Evolutionary conservation across 2,113 vertebrate genomes (phyloP), one percentile per base, ranked within the genome.

Genomic region (Pyrgilauda ruficollis): DNA sequence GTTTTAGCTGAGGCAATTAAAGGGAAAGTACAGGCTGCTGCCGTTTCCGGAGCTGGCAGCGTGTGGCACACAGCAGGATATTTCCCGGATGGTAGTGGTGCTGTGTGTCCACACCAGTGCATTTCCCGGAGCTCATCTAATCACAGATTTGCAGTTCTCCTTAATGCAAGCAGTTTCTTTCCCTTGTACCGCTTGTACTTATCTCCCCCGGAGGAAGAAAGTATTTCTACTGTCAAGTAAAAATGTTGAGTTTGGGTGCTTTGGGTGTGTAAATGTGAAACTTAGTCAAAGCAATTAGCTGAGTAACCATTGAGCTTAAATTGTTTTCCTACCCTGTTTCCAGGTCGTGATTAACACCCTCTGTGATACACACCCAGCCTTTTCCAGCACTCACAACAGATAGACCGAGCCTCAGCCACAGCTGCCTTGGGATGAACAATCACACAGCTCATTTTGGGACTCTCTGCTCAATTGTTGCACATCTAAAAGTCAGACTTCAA

Each of bases 241-340:
- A 79, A 76, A 33, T 5, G 19, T n/a, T 46, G 53, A 53, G 39
- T 94, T 79, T 55, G 70, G 39, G 33, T 87, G 41, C 37, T 62
- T 35, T 63, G 82, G 78, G 89, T 55, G 89, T 91, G 87, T 76
- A 92, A 93, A 89, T 39, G 61, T 56, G 61, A 82, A 62, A 82
- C 58, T 91, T 87, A 88, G 26, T 86, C 73, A 62, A 93, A 85
- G 87, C 90, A 91, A 95, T 94, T 96, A 96, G 78, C 89, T 96
- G 94, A 96, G 77, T 94, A 91, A 96, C 87, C 46, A 81, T 56
- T 75, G 68, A 72, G 27, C n/a, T 69, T 35, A 35, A 62, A 84
- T 56, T 95, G 74, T 91, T 96, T 94, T 91, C 84, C 46, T 80
- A 26, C 21, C 11, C 26, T 22, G 53, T 69, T 94, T 97, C 44